Percentiles rank a stretch among this genome's conserved stretches.
phyloP scores from a whole-genome alignment of 2,113 vertebrate species.

The Scophthalmus maximus region DNA sequence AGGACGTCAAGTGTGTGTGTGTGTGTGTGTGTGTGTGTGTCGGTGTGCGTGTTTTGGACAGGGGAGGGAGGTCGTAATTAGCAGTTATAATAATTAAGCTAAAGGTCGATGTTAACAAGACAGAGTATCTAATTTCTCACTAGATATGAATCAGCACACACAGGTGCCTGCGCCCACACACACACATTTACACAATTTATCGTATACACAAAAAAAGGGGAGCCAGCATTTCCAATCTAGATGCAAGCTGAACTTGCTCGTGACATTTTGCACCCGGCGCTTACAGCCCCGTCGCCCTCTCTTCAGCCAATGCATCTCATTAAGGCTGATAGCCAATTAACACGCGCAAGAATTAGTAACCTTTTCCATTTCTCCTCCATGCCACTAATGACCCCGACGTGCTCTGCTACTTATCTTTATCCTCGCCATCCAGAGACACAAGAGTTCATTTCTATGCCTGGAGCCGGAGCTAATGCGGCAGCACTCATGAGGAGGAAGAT shows the following conservation, averaged over 20 bases:
- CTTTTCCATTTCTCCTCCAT: slow-evolving; percentile 65
- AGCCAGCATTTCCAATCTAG: slow-evolving; percentile 57
- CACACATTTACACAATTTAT: background rate
- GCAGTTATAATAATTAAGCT: slow-evolving; percentile 69
- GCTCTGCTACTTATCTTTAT: slow-evolving; percentile 67
- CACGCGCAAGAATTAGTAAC: slow-evolving; percentile 67
- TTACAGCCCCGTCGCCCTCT: slow-evolving; percentile 35
- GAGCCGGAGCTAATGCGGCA: slow-evolving; percentile 53
- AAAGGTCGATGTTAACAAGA: slow-evolving; percentile 78
- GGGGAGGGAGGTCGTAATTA: slow-evolving; percentile 46
- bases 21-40: background rate
- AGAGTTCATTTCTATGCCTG: slow-evolving; percentile 59
- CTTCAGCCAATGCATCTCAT: slow-evolving; percentile 69
- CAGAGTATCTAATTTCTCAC: slow-evolving; percentile 65
- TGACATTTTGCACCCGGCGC: slow-evolving; percentile 73
- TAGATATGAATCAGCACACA: slow-evolving; percentile 62
- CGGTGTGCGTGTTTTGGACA: background rate
- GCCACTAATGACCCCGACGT: slow-evolving; percentile 60
- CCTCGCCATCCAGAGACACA: slow-evolving; percentile 39
- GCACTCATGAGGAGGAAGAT: slow-evolving; percentile 49
- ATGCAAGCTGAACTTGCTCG: slow-evolving; percentile 32
- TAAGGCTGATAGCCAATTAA: slow-evolving; percentile 78
- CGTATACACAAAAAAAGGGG: slow-evolving; percentile 15
- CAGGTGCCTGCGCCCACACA: slow-evolving; percentile 8
- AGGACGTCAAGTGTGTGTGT: slow-evolving; percentile 7